Conservation (phyloP, 2,888 invertebrate genomes). For the Nomada goodeniana region DNA sequence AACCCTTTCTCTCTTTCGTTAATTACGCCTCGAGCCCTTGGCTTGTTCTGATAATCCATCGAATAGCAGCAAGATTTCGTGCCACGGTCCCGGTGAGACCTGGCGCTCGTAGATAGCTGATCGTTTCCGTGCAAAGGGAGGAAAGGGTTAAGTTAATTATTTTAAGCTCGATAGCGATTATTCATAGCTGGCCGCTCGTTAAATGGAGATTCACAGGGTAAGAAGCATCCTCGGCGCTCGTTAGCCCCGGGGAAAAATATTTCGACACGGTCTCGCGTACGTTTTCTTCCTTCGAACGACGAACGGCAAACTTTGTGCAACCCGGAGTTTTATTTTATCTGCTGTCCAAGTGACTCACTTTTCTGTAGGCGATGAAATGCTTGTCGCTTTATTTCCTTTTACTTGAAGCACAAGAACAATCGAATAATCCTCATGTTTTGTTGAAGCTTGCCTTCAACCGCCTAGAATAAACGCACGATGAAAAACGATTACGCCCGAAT, state of each 20-base stretch:
- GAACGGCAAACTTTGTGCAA: background rate
- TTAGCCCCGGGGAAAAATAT: conserved; percentile 44
- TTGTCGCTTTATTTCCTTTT: background rate
- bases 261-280: conserved; percentile 23
- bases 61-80: conserved; percentile 59
- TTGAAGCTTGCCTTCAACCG: too few species aligned
- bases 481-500: too few species aligned
- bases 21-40: conserved; percentile 54
- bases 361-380: background rate
- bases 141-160: conserved; percentile 56
- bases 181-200: conserved; percentile 58
- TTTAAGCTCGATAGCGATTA: conserved; percentile 60
- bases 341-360: conserved; percentile 9
- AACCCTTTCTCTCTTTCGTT: conserved; percentile 61
- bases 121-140: conserved; percentile 41
- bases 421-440: too few species aligned
- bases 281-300: background rate
- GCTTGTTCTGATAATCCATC: conserved; percentile 60
- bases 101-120: conserved; percentile 46
- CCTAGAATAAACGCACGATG: too few species aligned
- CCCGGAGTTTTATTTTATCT: background rate
- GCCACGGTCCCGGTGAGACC: conserved; percentile 41
- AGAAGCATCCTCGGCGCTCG: conserved; percentile 36
- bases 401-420: too few species aligned
- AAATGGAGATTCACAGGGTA: conserved; percentile 31